These are phyloP conservation scores for Bradysia coprophila DNA, from an alignment of 1,140 invertebrate species.

Conservation along the genomic window DNA sequence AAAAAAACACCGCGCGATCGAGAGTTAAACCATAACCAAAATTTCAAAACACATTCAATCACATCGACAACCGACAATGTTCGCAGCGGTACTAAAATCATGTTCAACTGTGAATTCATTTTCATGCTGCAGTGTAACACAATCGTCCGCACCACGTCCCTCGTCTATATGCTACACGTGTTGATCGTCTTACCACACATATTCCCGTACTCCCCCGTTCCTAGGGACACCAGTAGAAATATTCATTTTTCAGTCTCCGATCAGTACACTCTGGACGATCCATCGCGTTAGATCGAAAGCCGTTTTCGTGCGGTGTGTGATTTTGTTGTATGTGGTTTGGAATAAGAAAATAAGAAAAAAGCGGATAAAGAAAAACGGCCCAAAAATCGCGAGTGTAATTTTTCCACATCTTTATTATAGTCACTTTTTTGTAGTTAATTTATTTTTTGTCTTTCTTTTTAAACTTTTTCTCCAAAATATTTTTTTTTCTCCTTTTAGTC, in stretches of 20 bases:
- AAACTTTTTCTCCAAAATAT: too few species aligned
- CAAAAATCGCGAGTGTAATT: background rate
- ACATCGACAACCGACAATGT: background rate
- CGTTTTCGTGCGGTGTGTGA: background rate
- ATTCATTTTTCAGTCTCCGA: background rate
- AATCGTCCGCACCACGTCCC: background rate
- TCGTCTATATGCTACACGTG: background rate
- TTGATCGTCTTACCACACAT: background rate
- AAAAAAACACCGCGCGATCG: too few species aligned
- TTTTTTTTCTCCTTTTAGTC: too few species aligned
- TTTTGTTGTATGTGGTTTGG: too few species aligned
- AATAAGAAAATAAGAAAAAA: too few species aligned
- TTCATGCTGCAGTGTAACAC: background rate
- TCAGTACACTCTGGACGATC: conserved; percentile 20
- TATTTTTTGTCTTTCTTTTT: too few species aligned
- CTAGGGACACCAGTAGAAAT: background rate
- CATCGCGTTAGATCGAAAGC: conserved; percentile 12
- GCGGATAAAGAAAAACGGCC: background rate
- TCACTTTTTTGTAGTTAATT: background rate
- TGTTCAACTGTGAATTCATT: background rate
- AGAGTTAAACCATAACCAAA: too few species aligned
- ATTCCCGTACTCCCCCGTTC: background rate
- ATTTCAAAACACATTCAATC: background rate
- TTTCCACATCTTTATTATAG: background rate
- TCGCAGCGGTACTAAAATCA: background rate